Evolutionary conservation across 2,113 vertebrate genomes (phyloP).

Genomic region (Pelvicachromis taeniatus): DNA sequence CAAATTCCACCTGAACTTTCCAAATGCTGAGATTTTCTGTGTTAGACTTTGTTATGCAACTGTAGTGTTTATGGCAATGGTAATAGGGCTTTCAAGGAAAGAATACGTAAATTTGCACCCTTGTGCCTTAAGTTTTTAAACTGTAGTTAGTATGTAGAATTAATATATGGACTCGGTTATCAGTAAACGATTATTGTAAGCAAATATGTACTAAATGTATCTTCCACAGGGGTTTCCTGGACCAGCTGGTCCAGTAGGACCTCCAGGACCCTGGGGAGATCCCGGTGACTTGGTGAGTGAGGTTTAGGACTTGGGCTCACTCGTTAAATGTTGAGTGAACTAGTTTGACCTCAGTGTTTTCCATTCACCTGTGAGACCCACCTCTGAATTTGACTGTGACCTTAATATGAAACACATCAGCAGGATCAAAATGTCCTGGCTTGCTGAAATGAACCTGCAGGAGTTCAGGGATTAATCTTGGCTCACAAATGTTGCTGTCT

Average conservation of each 20-base stretch:
- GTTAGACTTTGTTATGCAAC: not conserved
- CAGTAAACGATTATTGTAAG: not conserved
- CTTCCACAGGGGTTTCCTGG: conserved; percentile 66
- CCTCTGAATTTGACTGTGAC: not conserved
- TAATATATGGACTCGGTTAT: not conserved
- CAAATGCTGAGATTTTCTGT: not conserved
- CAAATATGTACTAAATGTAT: not conserved
- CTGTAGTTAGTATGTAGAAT: not conserved
- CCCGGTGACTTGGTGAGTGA: conserved; percentile 79
- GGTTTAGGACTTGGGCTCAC: not conserved
- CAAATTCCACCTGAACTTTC: not conserved
- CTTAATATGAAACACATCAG: conserved; percentile 1
- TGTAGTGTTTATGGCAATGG: not conserved
- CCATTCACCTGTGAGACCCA: not conserved
- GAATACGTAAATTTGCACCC: not conserved
- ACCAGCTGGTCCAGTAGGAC: conserved; percentile 66
- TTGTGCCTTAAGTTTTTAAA: not conserved
- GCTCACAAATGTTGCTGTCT: conserved; percentile 18
- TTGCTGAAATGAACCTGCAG: conserved; percentile 19
- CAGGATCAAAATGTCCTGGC: conserved; percentile 13
- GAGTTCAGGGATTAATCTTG: conserved; percentile 22
- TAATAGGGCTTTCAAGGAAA: not conserved
- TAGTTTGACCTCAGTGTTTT: not conserved
- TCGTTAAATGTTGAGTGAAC: not conserved
- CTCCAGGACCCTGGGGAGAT: conserved; percentile 83